Base-by-base conservation (phyloP, 2,113 vertebrate species). In the Sylvia atricapilla region DNA sequence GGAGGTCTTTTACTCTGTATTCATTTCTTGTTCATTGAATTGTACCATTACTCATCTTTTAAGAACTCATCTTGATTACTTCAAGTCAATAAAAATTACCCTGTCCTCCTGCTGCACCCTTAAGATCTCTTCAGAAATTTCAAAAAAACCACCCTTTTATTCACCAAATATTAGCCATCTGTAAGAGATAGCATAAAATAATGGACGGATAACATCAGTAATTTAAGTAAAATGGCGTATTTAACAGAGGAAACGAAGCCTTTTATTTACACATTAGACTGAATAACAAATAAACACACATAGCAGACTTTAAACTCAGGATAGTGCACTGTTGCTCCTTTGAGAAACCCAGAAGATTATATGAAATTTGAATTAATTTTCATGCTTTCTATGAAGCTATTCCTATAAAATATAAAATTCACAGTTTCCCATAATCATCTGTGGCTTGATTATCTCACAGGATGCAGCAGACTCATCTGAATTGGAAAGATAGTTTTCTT, bases 401-500 rank as follows among this genome's bases (percentile, higher is more conserved):
- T 87, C 44, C 47, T 64, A 81, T 19, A 81, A 70, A 92, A 89
- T 52, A 78, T 89, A 92, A 89, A 94, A 96, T 94, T 94, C 94
- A 91, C 93, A 87, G 83, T 84, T 84, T 97, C 47, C 68, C 9
- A 2, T 86, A 84, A 87, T 96, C 83, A 72, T 94, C 95, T 93
- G 89, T 78, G 80, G 76, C 64, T 95, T 81, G 80, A 94, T 92
- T 81, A 97, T 93, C 77, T 92, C 93, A 89, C 83, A 87, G 86
- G 91, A 94, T 75, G 84, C 56, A 84, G 91, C 6, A 95, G 80
- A 84, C 52, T 95, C 52, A 95, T 97, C 91, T 90, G 93, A 90
- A 94, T 92, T 95, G 94, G 95, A 96, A 93, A 96, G 89, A 90
- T 33, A 68, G 43, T 92, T 89, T 87, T 86, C 75, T 80, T 83